Base-by-base conservation (phyloP, 2,888 invertebrate genomes). In the Eupithecia exiguata region DNA sequence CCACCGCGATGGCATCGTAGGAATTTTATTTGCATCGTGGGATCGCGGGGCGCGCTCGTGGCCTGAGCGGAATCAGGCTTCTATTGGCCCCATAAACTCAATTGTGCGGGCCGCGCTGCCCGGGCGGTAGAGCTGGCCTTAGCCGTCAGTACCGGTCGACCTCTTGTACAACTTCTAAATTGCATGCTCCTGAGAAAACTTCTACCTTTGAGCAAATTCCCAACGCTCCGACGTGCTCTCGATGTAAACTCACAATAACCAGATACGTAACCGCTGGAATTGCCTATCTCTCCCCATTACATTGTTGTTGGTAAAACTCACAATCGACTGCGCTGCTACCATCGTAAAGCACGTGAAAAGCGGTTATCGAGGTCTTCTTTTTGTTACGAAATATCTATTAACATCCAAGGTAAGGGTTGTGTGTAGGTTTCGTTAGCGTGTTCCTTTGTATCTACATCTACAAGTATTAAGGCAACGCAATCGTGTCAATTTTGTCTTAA, bases 81-180 rank as follows among this genome's bases (percentile, higher is more conserved):
- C 91, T 88, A 93, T 93, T 92, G 91, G 89, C 90, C 89, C 91
- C 91, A 92, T 93, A 91, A 92, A 91, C 90, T 88, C 89, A 87
- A 91, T 90, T 90, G 90, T 90, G 89, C 84, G 86, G 87, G 83
- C 78, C 77, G 81, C 77, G 81, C 38, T 36, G 65, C 18, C 70
- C 68, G 65, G 30, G 46, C 46, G 89, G 89, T 88, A 80, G 69
- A 46, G 68, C 82, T 83, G 80, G 46, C 40, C 74, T 77, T 36
- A 18, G 63, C 38, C 38, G 25, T 25, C 69, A 74, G 74, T 78
- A 78, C 80, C 82, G 82, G 81, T 81, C 85, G 84, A 82, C 86
- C 86, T 87, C 87, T 86, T 84, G 86, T 87, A 85, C 85, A 92
- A 92, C 89, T 92, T 91, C 84, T 81, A 90, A 90, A 92, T 92